These are phyloP conservation scores for Labia minor DNA, from an alignment of 2,888 invertebrate species.

Conservation along the genomic window DNA sequence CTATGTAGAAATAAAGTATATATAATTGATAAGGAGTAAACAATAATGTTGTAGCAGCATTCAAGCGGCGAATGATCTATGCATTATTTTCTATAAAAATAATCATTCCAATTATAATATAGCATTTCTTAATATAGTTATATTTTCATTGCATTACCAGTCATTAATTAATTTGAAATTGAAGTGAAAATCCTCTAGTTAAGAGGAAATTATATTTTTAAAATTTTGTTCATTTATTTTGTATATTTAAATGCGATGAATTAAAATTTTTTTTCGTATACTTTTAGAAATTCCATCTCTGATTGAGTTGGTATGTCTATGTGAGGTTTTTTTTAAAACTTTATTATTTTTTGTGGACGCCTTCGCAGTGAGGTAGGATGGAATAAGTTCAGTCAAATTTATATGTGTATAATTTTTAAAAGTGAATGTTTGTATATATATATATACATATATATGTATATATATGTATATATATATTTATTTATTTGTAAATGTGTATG, in stretches of 20 bases:
- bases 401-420: background rate
- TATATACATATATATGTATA: conserved; percentile 5
- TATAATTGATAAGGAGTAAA: no score
- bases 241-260: background rate
- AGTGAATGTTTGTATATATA: conserved; percentile 18
- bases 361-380: background rate
- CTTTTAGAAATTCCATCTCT: background rate
- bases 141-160: background rate
- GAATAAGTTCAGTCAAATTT: background rate
- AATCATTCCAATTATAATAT: background rate
- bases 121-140: background rate
- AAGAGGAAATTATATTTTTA: no score
- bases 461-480: no score
- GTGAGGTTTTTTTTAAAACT: background rate
- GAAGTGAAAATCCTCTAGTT: no score
- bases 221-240: no score
- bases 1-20: background rate
- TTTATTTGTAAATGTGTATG: no score
- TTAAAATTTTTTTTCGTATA: background rate
- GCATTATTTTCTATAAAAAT: background rate
- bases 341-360: background rate
- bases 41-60: background rate
- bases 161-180: background rate
- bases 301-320: no score
- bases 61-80: background rate